Base-by-base conservation (phyloP, 2,888 invertebrate species). In the Archips crataeganus region DNA sequence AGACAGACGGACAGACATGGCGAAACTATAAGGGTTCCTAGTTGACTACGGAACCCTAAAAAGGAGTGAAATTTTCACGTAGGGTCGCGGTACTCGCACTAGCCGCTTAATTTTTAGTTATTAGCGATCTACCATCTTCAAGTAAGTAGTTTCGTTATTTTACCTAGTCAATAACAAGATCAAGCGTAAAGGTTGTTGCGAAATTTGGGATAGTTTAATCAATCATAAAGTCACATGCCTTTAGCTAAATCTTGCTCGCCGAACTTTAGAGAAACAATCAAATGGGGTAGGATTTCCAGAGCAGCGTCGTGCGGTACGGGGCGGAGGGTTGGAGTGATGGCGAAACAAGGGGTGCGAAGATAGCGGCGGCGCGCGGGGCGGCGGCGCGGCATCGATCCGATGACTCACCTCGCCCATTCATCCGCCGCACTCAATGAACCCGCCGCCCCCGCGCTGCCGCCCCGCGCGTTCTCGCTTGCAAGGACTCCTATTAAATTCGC, bases 331-430 rank as follows among this genome's bases (percentile, higher is more conserved):
- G 63, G 81, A 83, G 84, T 85, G 84, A 84, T 39, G 87, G 71
- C 82, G 85, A 82, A 80, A 76, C 77, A 76, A 75, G 76, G 64
- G 79, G 77, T 68, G 77, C 78, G 75, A 54, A 75, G 77, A 69
- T 74, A 63, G 72, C 13, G 70, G 75, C 71, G 77, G 70, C 74
- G 75, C 77, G 74, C 79, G 79, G 81, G 81, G 77, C 75, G 77
- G 79, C 76, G 77, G 79, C 78, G 76, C 82, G 79, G 83, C 85
- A 93, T 93, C 92, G 93, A 93, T 93, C 91, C 87, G 90, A 84
- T 94, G 94, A 94, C 85, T 94, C 94, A 94, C 86, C 88, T 87
- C 87, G 85, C 89, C 88, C 94, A 94, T 94, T 94, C 94, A 94
- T 93, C 90, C 90, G 88, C 90, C 90, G 89, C 91, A 81, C 92